Evolutionary conservation across 2,888 invertebrate species (phyloP), one percentile per base, ranked within the genome.

Genomic region (Parnassius glacialis): DNA sequence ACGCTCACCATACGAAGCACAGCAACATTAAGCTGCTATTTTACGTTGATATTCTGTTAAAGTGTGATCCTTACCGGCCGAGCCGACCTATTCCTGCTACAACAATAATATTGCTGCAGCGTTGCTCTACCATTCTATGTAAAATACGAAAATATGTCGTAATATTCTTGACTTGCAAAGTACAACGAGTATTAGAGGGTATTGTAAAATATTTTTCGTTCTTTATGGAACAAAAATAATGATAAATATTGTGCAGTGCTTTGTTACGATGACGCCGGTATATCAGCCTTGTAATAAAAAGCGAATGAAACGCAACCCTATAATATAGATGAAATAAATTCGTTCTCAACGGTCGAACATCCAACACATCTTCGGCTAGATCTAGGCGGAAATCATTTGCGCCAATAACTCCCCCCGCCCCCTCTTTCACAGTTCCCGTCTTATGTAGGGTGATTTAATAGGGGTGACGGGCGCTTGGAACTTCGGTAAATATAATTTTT

Each of bases 351-450:
- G 73, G 68, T 71, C 66, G 61, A 65, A 61, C 57, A 64, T 61
- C 66, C 69, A 71, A 72, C 75, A 76, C 73, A 79, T 78, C 70
- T 70, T 71, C 71, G 68, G 69, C 76, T 73, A 74, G 72, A 78
- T 75, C 73, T 74, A 78, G 75, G 72, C 74, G 81, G 81, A 84
- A 85, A 85, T 84, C 83, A 85, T 85, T 85, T 85, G 82, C 83
- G 81, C 83, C 84, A 81, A 83, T 83, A 84, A 75, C 74, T 68
- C 74, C 76, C 73, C 71, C 70, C 67, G 42, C 64, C 61, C 59
- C 59, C 34, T 25, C 57, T 44, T 50, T 25, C 52, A 34, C 60
- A 65, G 54, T 50, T 66, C 65, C 65, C 61, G 61, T 59, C 64
- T 65, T 65, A 65, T 67, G 67, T 64, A 64, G 70, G 79, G 77